Percentiles rank a stretch among this genome's conserved stretches.
These are phyloP conservation scores for Celastrina argiolus DNA, from an alignment of 2,888 invertebrate species.

Conservation along the genomic window DNA sequence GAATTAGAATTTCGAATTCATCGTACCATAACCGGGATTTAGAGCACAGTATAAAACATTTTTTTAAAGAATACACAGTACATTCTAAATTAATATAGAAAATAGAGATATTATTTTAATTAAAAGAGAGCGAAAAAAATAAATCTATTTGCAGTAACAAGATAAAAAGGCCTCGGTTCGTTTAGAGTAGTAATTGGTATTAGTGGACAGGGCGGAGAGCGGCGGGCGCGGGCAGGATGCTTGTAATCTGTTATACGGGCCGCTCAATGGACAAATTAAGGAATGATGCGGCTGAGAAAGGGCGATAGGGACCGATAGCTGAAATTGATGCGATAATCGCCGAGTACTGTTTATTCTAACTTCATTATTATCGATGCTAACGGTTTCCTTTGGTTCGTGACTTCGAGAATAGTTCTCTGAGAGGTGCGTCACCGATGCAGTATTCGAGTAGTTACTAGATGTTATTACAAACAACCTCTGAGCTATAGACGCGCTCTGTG, in stretches of 20 bases:
- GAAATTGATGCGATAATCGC: conserved; percentile 21
- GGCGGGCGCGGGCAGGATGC: conserved; percentile 56
- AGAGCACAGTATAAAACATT: background rate
- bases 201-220: conserved; percentile 29
- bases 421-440: background rate
- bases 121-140: conserved; percentile 1
- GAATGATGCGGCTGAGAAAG: conserved; percentile 32
- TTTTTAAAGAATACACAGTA: background rate
- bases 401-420: background rate
- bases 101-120: conserved; percentile 4
- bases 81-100: background rate
- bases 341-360: background rate
- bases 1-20: too few species aligned
- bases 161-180: conserved; percentile 22
- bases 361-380: background rate
- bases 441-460: background rate
- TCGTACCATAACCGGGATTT: background rate
- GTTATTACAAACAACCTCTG: background rate
- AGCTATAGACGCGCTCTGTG: too few species aligned
- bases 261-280: conserved; percentile 62
- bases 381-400: background rate
- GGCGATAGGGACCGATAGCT: conserved; percentile 28
- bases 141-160: conserved; percentile 15
- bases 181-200: conserved; percentile 34
- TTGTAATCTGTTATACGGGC: conserved; percentile 68